These are phyloP conservation scores for Condylostylus longicornis DNA, from an alignment of 1,140 invertebrate genomes.

Conservation along the genomic window DNA sequence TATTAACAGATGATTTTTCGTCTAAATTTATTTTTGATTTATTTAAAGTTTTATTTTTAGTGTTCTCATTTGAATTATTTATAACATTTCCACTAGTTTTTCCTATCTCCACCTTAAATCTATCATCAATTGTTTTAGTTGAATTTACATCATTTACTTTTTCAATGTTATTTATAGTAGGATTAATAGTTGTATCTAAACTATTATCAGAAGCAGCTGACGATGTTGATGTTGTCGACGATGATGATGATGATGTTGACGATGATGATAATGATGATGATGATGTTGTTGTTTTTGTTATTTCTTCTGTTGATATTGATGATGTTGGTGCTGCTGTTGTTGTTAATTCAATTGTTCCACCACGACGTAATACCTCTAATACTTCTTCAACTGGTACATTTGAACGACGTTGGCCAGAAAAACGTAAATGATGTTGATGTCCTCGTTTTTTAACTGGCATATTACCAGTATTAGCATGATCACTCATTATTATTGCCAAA, in stretches of 20 bases:
- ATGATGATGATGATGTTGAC: background rate
- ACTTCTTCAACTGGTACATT: slow-evolving; percentile 24
- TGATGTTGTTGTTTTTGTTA: slow-evolving; percentile 21
- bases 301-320: slow-evolving; percentile 11
- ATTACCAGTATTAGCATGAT: slow-evolving; percentile 36
- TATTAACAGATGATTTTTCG: too few species aligned
- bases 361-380: slow-evolving; percentile 29
- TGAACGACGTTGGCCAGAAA: slow-evolving; percentile 33
- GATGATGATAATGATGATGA: background rate
- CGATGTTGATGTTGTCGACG: background rate
- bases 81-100: too few species aligned
- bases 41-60: too few species aligned
- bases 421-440: slow-evolving; percentile 60
- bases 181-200: too few species aligned
- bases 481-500: slow-evolving; percentile 21
- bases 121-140: too few species aligned
- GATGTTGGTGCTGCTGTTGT: slow-evolving; percentile 16
- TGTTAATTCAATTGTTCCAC: slow-evolving; percentile 20
- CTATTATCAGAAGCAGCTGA: background rate
- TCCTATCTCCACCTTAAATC: too few species aligned
- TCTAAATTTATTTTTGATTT: too few species aligned
- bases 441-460: slow-evolving; percentile 47
- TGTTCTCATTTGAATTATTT: too few species aligned
- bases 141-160: too few species aligned
- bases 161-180: too few species aligned